Conservation (phyloP, 2,797 vertebrate species). For the Phoeniculus purpureus region DNA sequence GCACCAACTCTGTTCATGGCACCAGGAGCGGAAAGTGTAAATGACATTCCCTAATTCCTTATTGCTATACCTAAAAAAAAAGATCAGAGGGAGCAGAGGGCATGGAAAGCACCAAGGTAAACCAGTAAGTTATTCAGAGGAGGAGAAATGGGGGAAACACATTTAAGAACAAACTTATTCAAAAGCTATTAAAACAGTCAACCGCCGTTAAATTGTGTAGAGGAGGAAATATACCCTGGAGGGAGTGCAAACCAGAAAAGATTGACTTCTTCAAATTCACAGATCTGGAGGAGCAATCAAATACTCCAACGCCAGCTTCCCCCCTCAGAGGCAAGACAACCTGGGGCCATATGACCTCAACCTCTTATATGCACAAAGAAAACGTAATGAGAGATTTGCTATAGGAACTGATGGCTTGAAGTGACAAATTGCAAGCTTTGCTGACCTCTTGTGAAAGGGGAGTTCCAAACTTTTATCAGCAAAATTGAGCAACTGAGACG, state of each 20-base stretch:
- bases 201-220: constrained; percentile 20
- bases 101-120: background rate
- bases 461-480: constrained; percentile 43
- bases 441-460: constrained; percentile 15
- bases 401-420: constrained; percentile 13
- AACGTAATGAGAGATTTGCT: constrained; percentile 51
- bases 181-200: constrained; percentile 45
- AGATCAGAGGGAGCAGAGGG: background rate
- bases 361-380: constrained; percentile 17
- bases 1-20: background rate
- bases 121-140: background rate
- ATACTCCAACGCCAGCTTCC: background rate
- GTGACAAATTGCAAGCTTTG: constrained; percentile 51
- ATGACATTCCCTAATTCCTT: constrained; percentile 21
- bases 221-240: constrained; percentile 29
- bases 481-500: background rate
- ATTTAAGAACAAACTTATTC: constrained; percentile 41
- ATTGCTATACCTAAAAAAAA: background rate
- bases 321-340: constrained; percentile 16
- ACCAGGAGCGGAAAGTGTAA: background rate
- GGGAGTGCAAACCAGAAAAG: constrained; percentile 22
- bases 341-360: constrained; percentile 18
- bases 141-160: background rate
- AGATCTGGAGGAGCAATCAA: constrained; percentile 45
- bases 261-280: constrained; percentile 51